Percentiles rank a stretch among this genome's conserved stretches.
These are phyloP conservation scores for Luperina testacea DNA, from an alignment of 2,888 invertebrate genomes.

Conservation along the genomic window DNA sequence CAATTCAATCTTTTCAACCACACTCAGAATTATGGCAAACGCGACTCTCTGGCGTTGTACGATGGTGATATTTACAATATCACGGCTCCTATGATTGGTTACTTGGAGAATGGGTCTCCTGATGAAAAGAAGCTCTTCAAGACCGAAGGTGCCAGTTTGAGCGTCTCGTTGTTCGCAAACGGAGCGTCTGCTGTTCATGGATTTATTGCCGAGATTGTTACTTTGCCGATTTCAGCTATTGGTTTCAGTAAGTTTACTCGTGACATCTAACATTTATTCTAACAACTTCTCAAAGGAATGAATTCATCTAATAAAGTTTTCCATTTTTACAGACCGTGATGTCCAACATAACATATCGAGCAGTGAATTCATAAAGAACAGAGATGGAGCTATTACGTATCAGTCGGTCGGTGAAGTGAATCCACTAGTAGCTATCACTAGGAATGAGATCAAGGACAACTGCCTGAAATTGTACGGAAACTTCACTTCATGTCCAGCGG, in stretches of 20 bases:
- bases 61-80: slow-evolving; percentile 98
- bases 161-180: slow-evolving; percentile 97
- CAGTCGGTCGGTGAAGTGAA: slow-evolving; percentile 98
- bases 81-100: slow-evolving; percentile 93
- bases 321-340: slow-evolving; percentile 93
- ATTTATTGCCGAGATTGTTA: slow-evolving; percentile 99
- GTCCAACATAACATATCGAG: slow-evolving; percentile 97
- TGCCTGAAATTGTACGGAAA: slow-evolving; percentile 98
- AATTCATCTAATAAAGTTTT: background rate
- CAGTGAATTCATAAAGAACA: slow-evolving; percentile 94
- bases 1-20: slow-evolving; percentile 98
- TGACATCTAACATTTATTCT: background rate
- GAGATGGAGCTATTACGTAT: slow-evolving; percentile 96
- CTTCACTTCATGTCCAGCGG: slow-evolving; percentile 96
- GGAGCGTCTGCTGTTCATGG: slow-evolving; percentile 98
- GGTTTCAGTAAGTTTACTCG: slow-evolving; percentile 93
- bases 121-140: slow-evolving; percentile 94
- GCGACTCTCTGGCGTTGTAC: slow-evolving; percentile 96
- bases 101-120: slow-evolving; percentile 92
- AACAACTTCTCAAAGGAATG: background rate
- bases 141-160: slow-evolving; percentile 94
- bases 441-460: slow-evolving; percentile 96
- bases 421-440: slow-evolving; percentile 95
- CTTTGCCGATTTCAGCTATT: slow-evolving; percentile 97
- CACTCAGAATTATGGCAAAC: slow-evolving; percentile 94